phyloP scores from a whole-genome alignment of 2,888 invertebrate genomes.

The Crioceris asparagi region DNA sequence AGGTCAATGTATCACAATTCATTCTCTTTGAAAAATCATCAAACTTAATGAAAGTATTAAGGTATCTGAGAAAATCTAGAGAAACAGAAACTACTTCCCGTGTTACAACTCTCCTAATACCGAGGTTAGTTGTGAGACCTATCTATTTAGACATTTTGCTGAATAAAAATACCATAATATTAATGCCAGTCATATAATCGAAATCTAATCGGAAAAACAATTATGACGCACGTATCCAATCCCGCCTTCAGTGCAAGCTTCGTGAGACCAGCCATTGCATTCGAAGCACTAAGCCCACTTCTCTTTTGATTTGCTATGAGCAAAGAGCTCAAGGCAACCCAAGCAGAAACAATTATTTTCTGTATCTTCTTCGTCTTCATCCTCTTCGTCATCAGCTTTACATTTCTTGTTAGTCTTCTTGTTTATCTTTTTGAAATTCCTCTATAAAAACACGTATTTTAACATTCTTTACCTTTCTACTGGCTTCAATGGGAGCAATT shows the following conservation, averaged over 20 bases:
- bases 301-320: too few relatives aligned
- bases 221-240: too few relatives aligned
- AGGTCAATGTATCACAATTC: too few relatives aligned
- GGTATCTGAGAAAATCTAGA: neutral
- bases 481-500: conserved; percentile 22
- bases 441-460: conserved; percentile 16
- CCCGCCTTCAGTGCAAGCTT: too few relatives aligned
- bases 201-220: too few relatives aligned
- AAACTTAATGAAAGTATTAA: neutral
- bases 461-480: conserved; percentile 18
- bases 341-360: conserved; percentile 15
- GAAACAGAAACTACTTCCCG: neutral
- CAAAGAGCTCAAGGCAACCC: conserved; percentile 10
- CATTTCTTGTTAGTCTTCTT: neutral
- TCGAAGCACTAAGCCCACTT: too few relatives aligned
- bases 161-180: too few relatives aligned
- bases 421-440: conserved; percentile 9
- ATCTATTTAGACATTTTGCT: too few relatives aligned
- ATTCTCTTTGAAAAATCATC: too few relatives aligned
- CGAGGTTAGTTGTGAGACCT: conserved; percentile 2
- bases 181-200: too few relatives aligned
- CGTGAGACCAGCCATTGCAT: too few relatives aligned
- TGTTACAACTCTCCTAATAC: conserved; percentile 3
- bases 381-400: neutral
- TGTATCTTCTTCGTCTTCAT: conserved; percentile 1